These are phyloP conservation scores for Empis stercorea DNA, from an alignment of 2,888 invertebrate species.

Conservation along the genomic window DNA sequence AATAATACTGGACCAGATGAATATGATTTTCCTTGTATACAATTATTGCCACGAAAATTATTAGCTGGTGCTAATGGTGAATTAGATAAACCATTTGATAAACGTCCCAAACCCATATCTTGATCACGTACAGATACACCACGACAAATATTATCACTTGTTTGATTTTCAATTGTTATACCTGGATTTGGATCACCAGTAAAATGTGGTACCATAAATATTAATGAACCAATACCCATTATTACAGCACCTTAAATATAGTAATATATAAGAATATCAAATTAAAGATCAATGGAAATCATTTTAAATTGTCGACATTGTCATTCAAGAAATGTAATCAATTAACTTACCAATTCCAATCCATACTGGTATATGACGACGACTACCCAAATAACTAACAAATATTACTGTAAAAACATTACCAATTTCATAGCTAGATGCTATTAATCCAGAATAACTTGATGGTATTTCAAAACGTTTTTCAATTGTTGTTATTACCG, in stretches of 20 bases:
- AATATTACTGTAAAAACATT: conserved; percentile 92
- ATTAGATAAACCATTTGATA: conserved; percentile 55
- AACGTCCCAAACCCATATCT: conserved; percentile 57
- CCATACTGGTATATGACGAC: conserved; percentile 88
- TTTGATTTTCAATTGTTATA: conserved; percentile 52
- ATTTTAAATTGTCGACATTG: too few relatives aligned
- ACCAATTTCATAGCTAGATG: conserved; percentile 90
- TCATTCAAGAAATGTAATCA: not conserved
- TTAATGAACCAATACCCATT: conserved; percentile 85
- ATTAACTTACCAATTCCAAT: conserved; percentile 66
- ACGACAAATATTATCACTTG: conserved; percentile 66
- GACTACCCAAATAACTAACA: conserved; percentile 86
- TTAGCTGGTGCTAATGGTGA: conserved; percentile 58
- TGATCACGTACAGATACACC: conserved; percentile 58
- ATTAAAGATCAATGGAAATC: too few relatives aligned
- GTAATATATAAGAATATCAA: conserved; percentile 1
- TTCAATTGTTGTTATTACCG: conserved; percentile 94
- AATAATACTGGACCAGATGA: conserved; percentile 78
- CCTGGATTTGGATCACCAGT: conserved; percentile 66
- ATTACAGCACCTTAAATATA: conserved; percentile 83
- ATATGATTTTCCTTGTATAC: conserved; percentile 68
- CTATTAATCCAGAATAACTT: conserved; percentile 82
- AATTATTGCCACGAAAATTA: conserved; percentile 60
- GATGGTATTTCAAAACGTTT: conserved; percentile 90
- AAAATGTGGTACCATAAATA: conserved; percentile 89